phyloP scores from a whole-genome alignment of 2,113 vertebrate species.

The Cheirogaleus medius region DNA sequence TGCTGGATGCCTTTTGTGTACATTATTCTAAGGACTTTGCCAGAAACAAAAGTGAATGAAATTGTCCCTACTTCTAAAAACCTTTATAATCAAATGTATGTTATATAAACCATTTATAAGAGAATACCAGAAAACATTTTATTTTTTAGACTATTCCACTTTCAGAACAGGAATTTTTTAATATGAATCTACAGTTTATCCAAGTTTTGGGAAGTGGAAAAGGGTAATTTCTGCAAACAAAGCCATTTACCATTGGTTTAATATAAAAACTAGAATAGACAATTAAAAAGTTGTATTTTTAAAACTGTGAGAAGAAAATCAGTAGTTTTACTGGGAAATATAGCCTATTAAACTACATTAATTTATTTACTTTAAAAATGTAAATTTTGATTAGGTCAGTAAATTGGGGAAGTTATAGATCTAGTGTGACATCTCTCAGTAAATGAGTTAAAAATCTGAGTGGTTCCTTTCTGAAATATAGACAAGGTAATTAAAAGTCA shows the following conservation, averaged over 20 bases:
- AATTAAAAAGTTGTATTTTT: not conserved
- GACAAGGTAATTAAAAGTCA: not conserved
- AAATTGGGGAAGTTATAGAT: not conserved
- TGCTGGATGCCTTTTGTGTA: not conserved
- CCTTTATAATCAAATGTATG: not conserved
- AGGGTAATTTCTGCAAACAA: not conserved
- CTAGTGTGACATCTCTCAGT: not conserved
- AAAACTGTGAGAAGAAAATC: not conserved
- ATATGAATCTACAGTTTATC: not conserved
- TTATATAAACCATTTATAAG: constrained; percentile 25
- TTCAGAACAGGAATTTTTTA: not conserved
- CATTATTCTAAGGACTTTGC: not conserved
- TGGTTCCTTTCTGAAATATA: not conserved
- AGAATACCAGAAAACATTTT: constrained; percentile 40
- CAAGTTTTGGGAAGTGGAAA: not conserved
- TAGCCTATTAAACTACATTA: not conserved
- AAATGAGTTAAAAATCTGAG: not conserved
- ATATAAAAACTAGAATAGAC: not conserved
- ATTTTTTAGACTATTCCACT: not conserved
- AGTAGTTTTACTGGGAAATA: not conserved
- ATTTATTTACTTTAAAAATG: not conserved
- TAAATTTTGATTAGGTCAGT: not conserved
- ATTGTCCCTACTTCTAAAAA: not conserved
- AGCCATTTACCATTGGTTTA: not conserved
- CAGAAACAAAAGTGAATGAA: not conserved